Base-by-base conservation (phyloP, 37 sponge, comb jelly and placozoan species). In the Chondrosia reniformis region DNA sequence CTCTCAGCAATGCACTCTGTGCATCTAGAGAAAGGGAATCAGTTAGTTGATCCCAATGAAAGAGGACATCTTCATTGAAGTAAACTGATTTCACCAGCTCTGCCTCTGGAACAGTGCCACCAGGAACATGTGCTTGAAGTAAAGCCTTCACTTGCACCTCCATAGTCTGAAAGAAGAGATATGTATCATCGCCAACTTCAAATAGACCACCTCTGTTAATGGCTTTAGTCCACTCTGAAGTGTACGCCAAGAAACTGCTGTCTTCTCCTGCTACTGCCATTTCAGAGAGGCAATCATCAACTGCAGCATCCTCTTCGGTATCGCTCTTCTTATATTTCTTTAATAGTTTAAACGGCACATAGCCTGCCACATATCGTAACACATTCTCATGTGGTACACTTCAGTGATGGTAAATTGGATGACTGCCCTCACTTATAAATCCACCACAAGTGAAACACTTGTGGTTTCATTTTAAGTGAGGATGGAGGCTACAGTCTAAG, bases 381-480 rank as follows among this genome's bases (percentile, higher is more conserved):
- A 69, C 43, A 69, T 69, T 69, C 72, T 69, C 72, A 3, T 69
- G 72, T n/a, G n/a, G n/a, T n/a, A n/a, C n/a, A n/a, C n/a, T n/a
- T n/a, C n/a, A n/a, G n/a, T n/a, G n/a, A n/a, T n/a, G n/a, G n/a
- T n/a, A n/a, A n/a, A n/a, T n/a, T n/a, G n/a, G n/a, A n/a, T n/a
- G n/a, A n/a, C n/a, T n/a, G n/a, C n/a, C n/a, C n/a, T n/a, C n/a
- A n/a, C n/a, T n/a, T n/a, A n/a, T n/a, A n/a, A n/a, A n/a, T n/a
- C n/a, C n/a, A n/a, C n/a, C n/a, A n/a, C n/a, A n/a, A n/a, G n/a
- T n/a, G n/a, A n/a, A n/a, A n/a, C n/a, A n/a, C n/a, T n/a, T n/a
- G n/a, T n/a, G n/a, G n/a, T n/a, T n/a, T n/a, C n/a, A n/a, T n/a
- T n/a, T n/a, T n/a, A n/a, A n/a, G n/a, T n/a, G n/a, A n/a, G n/a